Base-by-base conservation (phyloP, 2,888 invertebrate species). In the Acheta domesticus region DNA sequence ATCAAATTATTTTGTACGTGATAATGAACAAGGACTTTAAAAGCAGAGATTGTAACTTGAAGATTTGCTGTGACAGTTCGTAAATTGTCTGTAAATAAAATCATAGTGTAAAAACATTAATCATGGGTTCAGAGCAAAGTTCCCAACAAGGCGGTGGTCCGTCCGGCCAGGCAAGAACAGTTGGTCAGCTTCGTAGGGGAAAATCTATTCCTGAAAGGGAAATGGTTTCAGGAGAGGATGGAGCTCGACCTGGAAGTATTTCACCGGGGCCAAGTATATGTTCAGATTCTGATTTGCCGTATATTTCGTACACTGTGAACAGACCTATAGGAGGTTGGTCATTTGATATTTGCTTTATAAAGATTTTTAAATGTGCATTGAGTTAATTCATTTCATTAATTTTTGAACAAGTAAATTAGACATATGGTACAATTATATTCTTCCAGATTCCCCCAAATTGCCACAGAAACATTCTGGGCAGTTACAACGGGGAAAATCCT, bases 241-340 rank as follows among this genome's bases (percentile, higher is more conserved):
- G 87, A 0, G 87, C 89, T 0, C 90, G 93, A 1, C 93, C 92
- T 2, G 91, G 93, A 5, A 93, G 92, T 82, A 92, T 92, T 11
- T 96, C 96, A 0, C 96, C 96, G 0, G 95, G 96, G 0, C 93
- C 95, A 0, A 96, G 96, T 84, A 92, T 96, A 14, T 96, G 96
- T 85, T 95, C 95, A 0, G 95, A 96, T 85, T 93, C 95, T 0
- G 96, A 96, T 86, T 87, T 96, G 79, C 96, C 96, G 0, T 96
- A 96, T 86, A 95, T 96, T 84, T 96, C 96, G 0, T 96, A 97
- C 83, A 96, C 96, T 0, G 94, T 94, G 0, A 96, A 95, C 85
- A 89, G 95, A 80, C 96, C 96, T 14, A 96, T 96, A 79, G 96
- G 96, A 84, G 94, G 93, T 92, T 85, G 84, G 82, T 80, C 77